Conservation (phyloP, 2,113 vertebrate species). For the Colinus virginianus region DNA sequence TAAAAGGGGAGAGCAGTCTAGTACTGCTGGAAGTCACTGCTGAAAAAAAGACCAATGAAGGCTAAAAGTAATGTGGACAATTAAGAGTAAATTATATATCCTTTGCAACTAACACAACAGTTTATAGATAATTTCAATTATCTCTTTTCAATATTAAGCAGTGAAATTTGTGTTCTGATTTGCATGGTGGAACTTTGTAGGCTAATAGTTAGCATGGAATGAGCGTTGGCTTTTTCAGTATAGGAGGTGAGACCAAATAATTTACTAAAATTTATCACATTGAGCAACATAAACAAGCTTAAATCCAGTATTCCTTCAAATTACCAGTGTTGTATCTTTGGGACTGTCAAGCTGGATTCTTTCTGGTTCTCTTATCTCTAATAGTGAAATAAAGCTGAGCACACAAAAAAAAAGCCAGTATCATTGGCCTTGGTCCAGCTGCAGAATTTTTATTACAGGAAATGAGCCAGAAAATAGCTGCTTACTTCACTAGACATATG, state of each 20-base stretch:
- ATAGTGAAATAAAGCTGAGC: not conserved
- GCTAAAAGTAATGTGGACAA: not conserved
- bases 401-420: not conserved
- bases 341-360: slow-evolving; percentile 6
- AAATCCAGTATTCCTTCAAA: not conserved
- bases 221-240: not conserved
- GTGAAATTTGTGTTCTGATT: not conserved
- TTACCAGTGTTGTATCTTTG: not conserved
- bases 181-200: not conserved
- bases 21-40: not conserved
- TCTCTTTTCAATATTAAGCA: not conserved
- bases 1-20: not conserved
- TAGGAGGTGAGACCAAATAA: not conserved
- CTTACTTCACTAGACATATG: not conserved
- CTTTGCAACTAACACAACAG: not conserved
- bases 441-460: slow-evolving; percentile 10
- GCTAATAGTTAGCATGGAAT: not conserved
- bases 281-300: not conserved
- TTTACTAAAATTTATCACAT: not conserved
- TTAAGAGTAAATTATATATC: not conserved
- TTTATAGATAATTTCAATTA: not conserved
- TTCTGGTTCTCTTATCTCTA: slow-evolving; percentile 11
- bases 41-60: not conserved
- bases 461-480: not conserved
- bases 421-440: not conserved